These are phyloP conservation scores for Illadopsis cleaveri DNA, from an alignment of 2,113 vertebrate genomes.

Conservation along the genomic window DNA sequence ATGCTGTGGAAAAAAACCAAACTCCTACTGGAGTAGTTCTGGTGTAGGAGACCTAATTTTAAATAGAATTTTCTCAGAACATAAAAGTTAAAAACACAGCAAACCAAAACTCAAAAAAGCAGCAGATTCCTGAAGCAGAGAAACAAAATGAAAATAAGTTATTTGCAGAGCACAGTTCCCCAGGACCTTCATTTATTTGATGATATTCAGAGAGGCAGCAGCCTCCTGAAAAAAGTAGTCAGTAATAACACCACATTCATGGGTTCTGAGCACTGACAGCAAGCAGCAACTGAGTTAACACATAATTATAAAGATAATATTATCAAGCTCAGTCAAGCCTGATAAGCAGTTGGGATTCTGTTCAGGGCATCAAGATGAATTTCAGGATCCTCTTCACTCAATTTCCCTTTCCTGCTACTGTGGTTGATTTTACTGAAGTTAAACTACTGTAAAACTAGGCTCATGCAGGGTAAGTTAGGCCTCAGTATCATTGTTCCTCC, in stretches of 20 bases:
- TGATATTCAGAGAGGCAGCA: not conserved
- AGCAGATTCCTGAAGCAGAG: not conserved
- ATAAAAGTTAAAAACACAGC: not conserved
- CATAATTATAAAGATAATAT: slow-evolving; percentile 8
- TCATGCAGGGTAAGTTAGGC: not conserved
- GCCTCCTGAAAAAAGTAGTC: not conserved
- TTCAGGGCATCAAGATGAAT: not conserved
- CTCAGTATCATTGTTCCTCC: not conserved
- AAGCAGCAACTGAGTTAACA: not conserved
- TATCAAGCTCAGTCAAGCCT: not conserved
- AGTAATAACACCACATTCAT: not conserved
- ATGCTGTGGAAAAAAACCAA: not conserved
- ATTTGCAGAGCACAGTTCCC: not conserved
- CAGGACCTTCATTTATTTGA: not conserved
- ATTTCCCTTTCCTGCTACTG: slow-evolving; percentile 12
- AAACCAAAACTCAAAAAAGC: not conserved
- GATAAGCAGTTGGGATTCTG: not conserved
- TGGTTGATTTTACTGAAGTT: slow-evolving; percentile 32
- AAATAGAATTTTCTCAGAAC: not conserved
- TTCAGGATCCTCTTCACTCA: not conserved
- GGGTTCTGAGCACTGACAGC: not conserved
- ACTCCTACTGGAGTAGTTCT: not conserved
- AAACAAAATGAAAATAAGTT: not conserved
- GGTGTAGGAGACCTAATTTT: not conserved
- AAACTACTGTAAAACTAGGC: slow-evolving; percentile 15